phyloP scores from a whole-genome alignment of 2,113 vertebrate genomes.

The Elephas maximus region DNA sequence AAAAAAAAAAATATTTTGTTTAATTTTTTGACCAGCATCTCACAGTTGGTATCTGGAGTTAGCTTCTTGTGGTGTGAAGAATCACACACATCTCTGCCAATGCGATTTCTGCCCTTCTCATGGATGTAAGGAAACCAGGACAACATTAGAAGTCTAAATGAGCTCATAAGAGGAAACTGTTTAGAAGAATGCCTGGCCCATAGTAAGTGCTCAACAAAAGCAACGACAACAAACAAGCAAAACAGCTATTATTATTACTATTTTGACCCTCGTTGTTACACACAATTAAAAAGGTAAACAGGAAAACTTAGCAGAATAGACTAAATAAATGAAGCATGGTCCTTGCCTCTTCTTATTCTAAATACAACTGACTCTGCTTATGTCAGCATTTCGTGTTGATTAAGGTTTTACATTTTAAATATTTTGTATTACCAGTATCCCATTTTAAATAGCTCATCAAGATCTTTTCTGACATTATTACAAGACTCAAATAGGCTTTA shows the following conservation, averaged over 20 bases:
- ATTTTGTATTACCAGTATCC: slow-evolving; percentile 79
- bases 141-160: background rate
- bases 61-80: background rate
- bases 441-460: slow-evolving; percentile 82
- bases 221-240: background rate
- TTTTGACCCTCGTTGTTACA: background rate
- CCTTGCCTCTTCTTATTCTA: background rate
- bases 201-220: background rate
- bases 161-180: background rate
- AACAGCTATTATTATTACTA: background rate
- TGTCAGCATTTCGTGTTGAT: slow-evolving; percentile 74
- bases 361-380: slow-evolving; percentile 8
- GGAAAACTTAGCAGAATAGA: slow-evolving; percentile 5
- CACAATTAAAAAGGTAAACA: slow-evolving; percentile 55
- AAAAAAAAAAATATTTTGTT: background rate
- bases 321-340: background rate
- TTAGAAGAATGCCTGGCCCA: background rate
- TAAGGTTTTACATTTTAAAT: slow-evolving; percentile 76
- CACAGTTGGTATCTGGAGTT: background rate
- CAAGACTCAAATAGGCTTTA: slow-evolving; percentile 57
- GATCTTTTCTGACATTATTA: slow-evolving; percentile 74
- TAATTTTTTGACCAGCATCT: background rate
- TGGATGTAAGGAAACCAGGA: background rate
- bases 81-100: accelerated
- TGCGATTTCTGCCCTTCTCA: background rate